Percentiles rank a stretch among this genome's conserved stretches.
Evolutionary conservation across 2,113 vertebrate species (phyloP).

Genomic region (Plectropomus leopardus): DNA sequence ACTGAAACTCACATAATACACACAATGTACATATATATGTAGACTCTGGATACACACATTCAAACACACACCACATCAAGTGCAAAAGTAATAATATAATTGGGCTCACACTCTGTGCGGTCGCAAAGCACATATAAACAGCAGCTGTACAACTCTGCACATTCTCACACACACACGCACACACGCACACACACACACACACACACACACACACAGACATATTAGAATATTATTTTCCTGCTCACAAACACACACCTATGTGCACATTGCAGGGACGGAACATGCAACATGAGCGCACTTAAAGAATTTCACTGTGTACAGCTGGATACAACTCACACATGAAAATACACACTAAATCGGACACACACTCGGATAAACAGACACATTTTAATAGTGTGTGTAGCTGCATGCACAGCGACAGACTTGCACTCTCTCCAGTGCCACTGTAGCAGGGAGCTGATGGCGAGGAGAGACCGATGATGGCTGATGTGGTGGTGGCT

Average conservation of each 20-base stretch:
- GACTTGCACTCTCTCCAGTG: neutral
- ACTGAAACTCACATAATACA: neutral
- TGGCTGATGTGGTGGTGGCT: conserved; percentile 77
- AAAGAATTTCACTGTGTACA: conserved; percentile 19
- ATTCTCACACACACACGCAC: no score
- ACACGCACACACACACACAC: conserved; percentile 24
- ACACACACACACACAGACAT: conserved; percentile 13
- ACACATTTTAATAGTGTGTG: conserved; percentile 22
- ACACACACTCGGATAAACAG: conserved; percentile 15
- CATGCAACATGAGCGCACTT: conserved; percentile 3
- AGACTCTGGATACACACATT: conserved; percentile 10
- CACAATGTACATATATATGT: conserved; percentile 2
- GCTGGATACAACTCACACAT: neutral
- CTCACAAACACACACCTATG: neutral
- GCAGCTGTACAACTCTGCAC: neutral
- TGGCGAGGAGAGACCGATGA: conserved; percentile 69
- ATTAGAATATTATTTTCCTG: neutral
- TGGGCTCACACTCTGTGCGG: neutral
- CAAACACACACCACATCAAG: conserved; percentile 15
- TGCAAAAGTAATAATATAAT: conserved; percentile 15
- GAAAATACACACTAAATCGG: neutral
- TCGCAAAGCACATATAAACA: neutral
- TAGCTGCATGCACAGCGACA: neutral
- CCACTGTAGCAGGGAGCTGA: conserved; percentile 54
- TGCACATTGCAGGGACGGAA: neutral